Evolutionary conservation across 2,888 invertebrate genomes (phyloP), one percentile per base, ranked within the genome.

Genomic region (Drosophila mulleri): DNA sequence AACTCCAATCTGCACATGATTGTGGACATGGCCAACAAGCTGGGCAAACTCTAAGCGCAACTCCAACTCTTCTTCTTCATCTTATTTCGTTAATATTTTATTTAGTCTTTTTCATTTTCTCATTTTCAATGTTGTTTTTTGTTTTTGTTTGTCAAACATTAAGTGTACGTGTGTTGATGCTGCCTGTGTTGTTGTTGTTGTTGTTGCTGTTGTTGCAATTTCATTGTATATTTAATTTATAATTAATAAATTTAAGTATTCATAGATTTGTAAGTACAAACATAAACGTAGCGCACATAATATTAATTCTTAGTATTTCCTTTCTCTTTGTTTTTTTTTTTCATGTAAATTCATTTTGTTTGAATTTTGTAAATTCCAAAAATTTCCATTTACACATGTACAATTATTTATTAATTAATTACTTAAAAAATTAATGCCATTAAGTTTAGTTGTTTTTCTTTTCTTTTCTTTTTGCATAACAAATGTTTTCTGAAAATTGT

Each of bases 1-100:
- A 92, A 91, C 59, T 77, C 83, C 1, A 93, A 91, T 71, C 75
- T 92, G n/a, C 85, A 89, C 61, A 67, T 90, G 41, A 89, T 93
- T 45, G 89, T 93, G 78, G 88, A 82, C 29, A 83, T 90, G 79
- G 91, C 90, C 32, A 83, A 79, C 42, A 83, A 83, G 35, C 11
- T 74, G 39, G 39, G 16, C n/a, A 66, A 65, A 16, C 26, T 63
- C 35, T 67, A 62, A 54, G 23, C 48, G n/a, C 47, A 16, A 11
- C 11, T n/a, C 9, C 18, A 14, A 1, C 9, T 52, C 52, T 2
- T 32, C 35, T 20, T n/a, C 53, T 6, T 53, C 37, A 23, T 14
- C n/a, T 44, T 39, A 47, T 68, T 84, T 84, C 80, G 66, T 80
- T 84, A 82, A 82, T 83, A 83, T 84, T 84, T 84, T 84, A 84